Conservation (phyloP, 2,888 invertebrate species). For the Bimastos eiseni region DNA sequence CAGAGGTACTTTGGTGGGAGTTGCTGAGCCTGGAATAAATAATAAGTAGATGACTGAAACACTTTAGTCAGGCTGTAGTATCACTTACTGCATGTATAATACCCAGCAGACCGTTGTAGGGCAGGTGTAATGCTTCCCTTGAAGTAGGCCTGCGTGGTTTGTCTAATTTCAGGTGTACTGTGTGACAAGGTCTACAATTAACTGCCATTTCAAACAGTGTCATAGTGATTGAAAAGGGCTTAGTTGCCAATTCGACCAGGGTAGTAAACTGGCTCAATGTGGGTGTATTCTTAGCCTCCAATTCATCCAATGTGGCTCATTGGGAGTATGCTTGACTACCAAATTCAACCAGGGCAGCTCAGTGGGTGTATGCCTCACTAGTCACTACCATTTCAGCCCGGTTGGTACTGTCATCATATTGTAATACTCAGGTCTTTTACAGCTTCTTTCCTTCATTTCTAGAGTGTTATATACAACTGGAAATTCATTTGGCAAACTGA, state of each 20-base stretch:
- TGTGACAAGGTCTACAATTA: not conserved
- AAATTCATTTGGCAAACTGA: constrained; percentile 4
- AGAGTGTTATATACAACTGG: not conserved
- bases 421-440: not conserved
- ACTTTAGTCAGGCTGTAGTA: not conserved
- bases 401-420: not conserved
- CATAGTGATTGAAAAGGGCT: too few relatives aligned
- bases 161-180: not conserved
- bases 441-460: not conserved
- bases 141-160: too few relatives aligned
- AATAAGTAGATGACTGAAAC: not conserved
- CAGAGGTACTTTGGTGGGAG: not conserved
- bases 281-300: too few relatives aligned
- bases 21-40: not conserved
- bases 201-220: not conserved
- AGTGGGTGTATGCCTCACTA: too few relatives aligned
- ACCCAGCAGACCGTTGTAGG: not conserved
- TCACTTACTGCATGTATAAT: not conserved
- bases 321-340: not conserved
- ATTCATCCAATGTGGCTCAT: too few relatives aligned
- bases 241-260: too few relatives aligned
- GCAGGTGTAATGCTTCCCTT: not conserved
- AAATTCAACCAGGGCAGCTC: too few relatives aligned
- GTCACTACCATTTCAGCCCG: not conserved
- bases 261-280: too few relatives aligned